phyloP scores from a whole-genome alignment of 2,113 vertebrate genomes.

The Gobio gobio region DNA sequence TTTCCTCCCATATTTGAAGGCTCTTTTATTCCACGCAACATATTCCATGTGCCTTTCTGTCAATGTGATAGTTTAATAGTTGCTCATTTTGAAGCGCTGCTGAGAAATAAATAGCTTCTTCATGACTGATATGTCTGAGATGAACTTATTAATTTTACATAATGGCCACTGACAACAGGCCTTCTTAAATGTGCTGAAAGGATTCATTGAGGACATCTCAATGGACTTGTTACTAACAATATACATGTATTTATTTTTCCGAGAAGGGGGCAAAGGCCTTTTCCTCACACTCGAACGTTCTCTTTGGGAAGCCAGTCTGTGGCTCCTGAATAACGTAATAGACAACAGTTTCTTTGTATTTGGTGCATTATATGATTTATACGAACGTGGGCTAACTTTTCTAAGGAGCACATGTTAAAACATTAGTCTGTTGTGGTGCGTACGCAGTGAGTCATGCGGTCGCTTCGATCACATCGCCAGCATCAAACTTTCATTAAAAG shows the following conservation, averaged over 20 bases:
- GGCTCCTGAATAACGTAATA: not conserved
- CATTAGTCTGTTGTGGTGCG: not conserved
- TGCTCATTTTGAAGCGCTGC: constrained; percentile 5
- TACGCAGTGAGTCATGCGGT: not conserved
- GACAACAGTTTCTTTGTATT: not conserved
- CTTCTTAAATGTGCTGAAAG: constrained; percentile 16
- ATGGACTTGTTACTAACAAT: constrained; percentile 24
- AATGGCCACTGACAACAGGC: constrained; percentile 6
- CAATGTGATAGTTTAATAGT: constrained; percentile 27
- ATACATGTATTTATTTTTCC: not conserved
- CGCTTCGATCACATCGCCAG: not conserved
- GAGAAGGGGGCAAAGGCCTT: not conserved
- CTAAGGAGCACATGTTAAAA: not conserved
- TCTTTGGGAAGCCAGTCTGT: not conserved
- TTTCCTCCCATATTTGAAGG: not conserved
- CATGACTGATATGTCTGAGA: constrained; percentile 20
- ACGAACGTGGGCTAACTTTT: not conserved
- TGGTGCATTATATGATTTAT: not conserved
- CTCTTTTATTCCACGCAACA: constrained; percentile 24
- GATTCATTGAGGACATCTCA: constrained; percentile 18
- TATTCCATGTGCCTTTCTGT: not conserved
- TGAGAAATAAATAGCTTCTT: constrained; percentile 16
- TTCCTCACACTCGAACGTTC: not conserved
- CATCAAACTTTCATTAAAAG: constrained; percentile 5
- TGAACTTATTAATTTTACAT: constrained; percentile 26